Percentiles rank a stretch among this genome's conserved stretches.
Conservation (phyloP, 1,140 invertebrate genomes). For the Brachionus sp. region DNA sequence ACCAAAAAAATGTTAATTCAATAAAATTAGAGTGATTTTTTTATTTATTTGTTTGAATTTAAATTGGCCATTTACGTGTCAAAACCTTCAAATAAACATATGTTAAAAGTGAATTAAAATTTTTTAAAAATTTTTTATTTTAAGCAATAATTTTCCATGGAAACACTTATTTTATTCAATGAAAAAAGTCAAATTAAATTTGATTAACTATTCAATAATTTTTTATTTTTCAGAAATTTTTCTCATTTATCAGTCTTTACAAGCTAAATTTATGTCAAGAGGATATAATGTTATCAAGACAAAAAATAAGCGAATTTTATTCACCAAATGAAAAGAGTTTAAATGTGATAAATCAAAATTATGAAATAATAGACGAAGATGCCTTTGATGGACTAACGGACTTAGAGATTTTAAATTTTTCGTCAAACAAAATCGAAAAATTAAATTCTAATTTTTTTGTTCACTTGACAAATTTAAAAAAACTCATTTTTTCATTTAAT, state of each 20-base stretch:
- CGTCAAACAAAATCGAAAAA: not conserved
- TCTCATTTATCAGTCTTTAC: not conserved
- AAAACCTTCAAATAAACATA: too few species aligned
- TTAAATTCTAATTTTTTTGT: not conserved
- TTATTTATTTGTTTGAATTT: too few species aligned
- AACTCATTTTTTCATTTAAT: slow-evolving; percentile 23
- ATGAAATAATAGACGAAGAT: not conserved
- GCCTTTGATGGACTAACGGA: not conserved
- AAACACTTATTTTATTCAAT: not conserved
- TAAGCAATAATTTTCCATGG: not conserved
- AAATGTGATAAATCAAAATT: not conserved
- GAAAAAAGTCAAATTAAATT: not conserved
- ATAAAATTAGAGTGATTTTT: too few species aligned
- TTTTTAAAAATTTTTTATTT: not conserved
- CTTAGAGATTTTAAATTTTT: not conserved
- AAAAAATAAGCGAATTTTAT: not conserved
- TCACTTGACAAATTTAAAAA: slow-evolving; percentile 15
- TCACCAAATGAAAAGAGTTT: slow-evolving; percentile 8
- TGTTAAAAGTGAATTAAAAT: too few species aligned
- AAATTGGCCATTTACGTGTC: too few species aligned
- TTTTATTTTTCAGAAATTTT: not conserved
- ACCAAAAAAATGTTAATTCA: too few species aligned
- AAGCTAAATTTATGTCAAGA: not conserved
- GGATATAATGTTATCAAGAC: not conserved
- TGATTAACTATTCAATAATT: not conserved